Evolutionary conservation across 1,140 invertebrate species (phyloP).

Genomic region (Atopsyche davidsoni): DNA sequence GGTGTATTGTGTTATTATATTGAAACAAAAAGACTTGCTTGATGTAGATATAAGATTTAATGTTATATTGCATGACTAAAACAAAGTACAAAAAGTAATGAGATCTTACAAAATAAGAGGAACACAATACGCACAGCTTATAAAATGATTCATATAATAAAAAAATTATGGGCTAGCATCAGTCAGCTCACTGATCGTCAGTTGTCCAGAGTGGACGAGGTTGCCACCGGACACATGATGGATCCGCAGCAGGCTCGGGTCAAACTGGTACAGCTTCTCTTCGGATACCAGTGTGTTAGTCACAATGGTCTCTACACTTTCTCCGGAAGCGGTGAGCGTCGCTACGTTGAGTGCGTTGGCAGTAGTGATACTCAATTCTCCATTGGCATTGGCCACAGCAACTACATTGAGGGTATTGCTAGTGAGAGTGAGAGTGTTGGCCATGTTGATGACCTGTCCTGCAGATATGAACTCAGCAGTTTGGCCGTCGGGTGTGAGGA

Average conservation of each 20-base stretch:
- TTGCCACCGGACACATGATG: constrained; percentile 23
- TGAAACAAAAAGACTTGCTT: no score
- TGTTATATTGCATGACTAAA: no score
- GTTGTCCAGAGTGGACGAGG: constrained; percentile 32
- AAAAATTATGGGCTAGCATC: constrained; percentile 1
- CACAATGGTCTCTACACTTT: constrained; percentile 28
- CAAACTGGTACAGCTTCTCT: constrained; percentile 40
- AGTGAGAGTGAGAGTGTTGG: constrained; percentile 13
- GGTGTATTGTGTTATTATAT: no score
- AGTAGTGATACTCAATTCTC: constrained; percentile 27
- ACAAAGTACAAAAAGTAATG: no score
- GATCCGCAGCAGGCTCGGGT: constrained; percentile 39
- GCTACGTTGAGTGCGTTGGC: constrained; percentile 32
- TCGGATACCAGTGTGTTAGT: constrained; percentile 29
- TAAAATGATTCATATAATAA: no score
- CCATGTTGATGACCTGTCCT: constrained; percentile 17
- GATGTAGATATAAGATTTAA: no score
- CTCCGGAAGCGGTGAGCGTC: constrained; percentile 25
- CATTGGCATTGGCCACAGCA: constrained; percentile 34
- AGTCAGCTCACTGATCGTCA: constrained; percentile 39
- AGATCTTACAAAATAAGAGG: no score
- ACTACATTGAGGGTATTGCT: constrained; percentile 26
- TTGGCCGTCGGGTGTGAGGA: neutral
- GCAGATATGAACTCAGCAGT: neutral
- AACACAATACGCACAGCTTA: no score